Evolutionary conservation across 2,888 invertebrate species (phyloP).

Genomic region (Anthophora plumipes): DNA sequence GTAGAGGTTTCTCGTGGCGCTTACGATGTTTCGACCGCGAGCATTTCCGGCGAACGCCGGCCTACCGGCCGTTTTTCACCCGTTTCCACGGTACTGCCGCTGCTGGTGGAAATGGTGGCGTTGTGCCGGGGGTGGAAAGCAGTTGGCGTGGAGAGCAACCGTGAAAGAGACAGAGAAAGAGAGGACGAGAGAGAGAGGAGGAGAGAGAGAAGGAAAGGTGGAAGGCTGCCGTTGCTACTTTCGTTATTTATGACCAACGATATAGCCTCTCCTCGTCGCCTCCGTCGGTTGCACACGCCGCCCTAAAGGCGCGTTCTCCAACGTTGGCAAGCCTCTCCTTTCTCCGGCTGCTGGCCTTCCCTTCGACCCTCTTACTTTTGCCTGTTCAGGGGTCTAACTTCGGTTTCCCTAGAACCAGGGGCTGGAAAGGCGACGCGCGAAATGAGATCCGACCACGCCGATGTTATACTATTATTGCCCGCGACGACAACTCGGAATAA

Average conservation of each 20-base stretch:
- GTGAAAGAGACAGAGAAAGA: no score
- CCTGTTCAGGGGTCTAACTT: slow-evolving; percentile 66
- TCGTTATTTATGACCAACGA: slow-evolving; percentile 78
- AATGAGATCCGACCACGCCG: slow-evolving; percentile 63
- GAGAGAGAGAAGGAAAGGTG: slow-evolving; percentile 45
- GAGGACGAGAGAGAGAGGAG: slow-evolving; percentile 49
- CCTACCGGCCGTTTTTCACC: slow-evolving; percentile 73
- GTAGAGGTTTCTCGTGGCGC: slow-evolving; percentile 22
- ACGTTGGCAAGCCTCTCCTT: neutral
- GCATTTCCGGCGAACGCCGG: slow-evolving; percentile 65
- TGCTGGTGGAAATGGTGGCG: slow-evolving; percentile 46
- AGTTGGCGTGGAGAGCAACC: slow-evolving; percentile 63
- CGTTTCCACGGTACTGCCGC: slow-evolving; percentile 48
- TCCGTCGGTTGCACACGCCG: slow-evolving; percentile 61
- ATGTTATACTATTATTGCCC: slow-evolving; percentile 69
- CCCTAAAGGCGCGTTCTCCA: slow-evolving; percentile 41
- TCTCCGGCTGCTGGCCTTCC: neutral
- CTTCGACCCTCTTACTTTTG: slow-evolving; percentile 56
- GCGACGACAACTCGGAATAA: slow-evolving; percentile 58
- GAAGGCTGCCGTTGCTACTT: slow-evolving; percentile 77
- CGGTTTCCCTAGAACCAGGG: slow-evolving; percentile 53
- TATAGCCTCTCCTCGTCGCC: slow-evolving; percentile 72
- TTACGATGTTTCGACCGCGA: slow-evolving; percentile 55
- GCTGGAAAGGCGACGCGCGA: slow-evolving; percentile 57
- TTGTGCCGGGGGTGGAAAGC: slow-evolving; percentile 48